Percentiles rank a stretch among this genome's conserved stretches.
Evolutionary conservation across 2,888 invertebrate species (phyloP).

Genomic region (Lumbricus terrestris): DNA sequence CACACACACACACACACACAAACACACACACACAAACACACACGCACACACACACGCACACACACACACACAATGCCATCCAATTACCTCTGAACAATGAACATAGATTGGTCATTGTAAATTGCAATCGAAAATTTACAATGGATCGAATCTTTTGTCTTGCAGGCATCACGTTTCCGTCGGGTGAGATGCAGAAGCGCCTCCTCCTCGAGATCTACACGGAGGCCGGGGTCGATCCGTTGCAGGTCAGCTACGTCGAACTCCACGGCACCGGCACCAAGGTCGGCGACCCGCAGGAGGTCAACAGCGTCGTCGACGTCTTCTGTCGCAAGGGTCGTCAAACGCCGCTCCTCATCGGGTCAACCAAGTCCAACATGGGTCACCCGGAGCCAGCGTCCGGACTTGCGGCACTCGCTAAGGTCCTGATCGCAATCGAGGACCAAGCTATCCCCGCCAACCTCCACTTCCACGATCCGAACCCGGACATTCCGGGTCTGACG

Average conservation of each 20-base stretch:
- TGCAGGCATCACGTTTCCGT: conserved; percentile 64
- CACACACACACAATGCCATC: too few species aligned
- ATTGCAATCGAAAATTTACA: too few species aligned
- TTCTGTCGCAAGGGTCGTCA: conserved; percentile 53
- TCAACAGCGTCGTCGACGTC: conserved; percentile 83
- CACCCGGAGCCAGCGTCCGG: conserved; percentile 84
- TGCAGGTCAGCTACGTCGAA: conserved; percentile 85
- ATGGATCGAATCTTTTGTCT: too few species aligned
- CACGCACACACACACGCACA: too few species aligned
- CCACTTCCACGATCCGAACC: conserved; percentile 82
- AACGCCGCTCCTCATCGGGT: conserved; percentile 82
- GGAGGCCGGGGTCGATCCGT: conserved; percentile 78
- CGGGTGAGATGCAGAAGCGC: conserved; percentile 69
- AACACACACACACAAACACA: too few species aligned
- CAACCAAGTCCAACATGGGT: conserved; percentile 98
- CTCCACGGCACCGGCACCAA: conserved; percentile 98
- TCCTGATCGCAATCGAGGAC: conserved; percentile 87
- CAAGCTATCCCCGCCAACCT: conserved; percentile 87
- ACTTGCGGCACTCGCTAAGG: conserved; percentile 84
- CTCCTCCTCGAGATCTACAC: conserved; percentile 75
- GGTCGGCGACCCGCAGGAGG: conserved; percentile 89
- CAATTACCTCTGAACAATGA: neutral
- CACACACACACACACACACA: too few species aligned
- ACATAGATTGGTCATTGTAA: neutral
- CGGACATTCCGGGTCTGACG: conserved; percentile 82